These are phyloP conservation scores for Caenorhabditis doughertyi DNA, from an alignment of 2,888 invertebrate genomes.

Conservation along the genomic window DNA sequence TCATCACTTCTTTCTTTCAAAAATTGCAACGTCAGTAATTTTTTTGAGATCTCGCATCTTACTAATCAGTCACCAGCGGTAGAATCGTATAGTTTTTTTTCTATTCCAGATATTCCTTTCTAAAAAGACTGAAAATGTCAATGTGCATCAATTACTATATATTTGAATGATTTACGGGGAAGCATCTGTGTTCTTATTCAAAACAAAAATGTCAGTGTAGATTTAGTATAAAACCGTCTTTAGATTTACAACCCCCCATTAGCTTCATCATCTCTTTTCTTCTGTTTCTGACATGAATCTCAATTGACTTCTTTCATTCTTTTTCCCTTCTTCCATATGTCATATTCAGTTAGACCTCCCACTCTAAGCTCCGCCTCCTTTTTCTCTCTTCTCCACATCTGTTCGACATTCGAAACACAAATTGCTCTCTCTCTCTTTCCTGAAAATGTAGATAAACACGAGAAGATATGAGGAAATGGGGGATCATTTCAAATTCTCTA, in stretches of 20 bases:
- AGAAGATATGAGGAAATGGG: not conserved
- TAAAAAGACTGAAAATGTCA: too few relatives aligned
- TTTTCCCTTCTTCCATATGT: slow-evolving; percentile 4
- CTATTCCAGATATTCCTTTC: too few relatives aligned
- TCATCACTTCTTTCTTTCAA: too few relatives aligned
- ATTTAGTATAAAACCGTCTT: not conserved
- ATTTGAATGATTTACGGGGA: slow-evolving; percentile 1
- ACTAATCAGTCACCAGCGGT: too few relatives aligned
- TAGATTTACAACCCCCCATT: not conserved
- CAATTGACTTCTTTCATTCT: slow-evolving; percentile 1
- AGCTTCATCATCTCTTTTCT: not conserved
- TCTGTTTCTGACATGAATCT: slow-evolving; percentile 35
- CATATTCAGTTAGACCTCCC: slow-evolving; percentile 29
- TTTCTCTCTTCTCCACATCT: slow-evolving; percentile 20
- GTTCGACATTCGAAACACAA: slow-evolving; percentile 25
- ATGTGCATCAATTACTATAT: too few relatives aligned
- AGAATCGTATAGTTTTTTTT: too few relatives aligned
- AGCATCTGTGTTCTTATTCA: not conserved
- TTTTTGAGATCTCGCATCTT: too few relatives aligned
- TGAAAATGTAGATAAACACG: slow-evolving; percentile 36
- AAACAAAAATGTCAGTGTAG: not conserved
- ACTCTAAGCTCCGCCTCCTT: slow-evolving; percentile 26
- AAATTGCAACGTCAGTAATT: too few relatives aligned
- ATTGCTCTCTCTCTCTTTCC: slow-evolving; percentile 12
- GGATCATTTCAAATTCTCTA: slow-evolving; percentile 1